Evolutionary conservation across 2,888 invertebrate species (phyloP).

Genomic region (Tiliacea aurago): DNA sequence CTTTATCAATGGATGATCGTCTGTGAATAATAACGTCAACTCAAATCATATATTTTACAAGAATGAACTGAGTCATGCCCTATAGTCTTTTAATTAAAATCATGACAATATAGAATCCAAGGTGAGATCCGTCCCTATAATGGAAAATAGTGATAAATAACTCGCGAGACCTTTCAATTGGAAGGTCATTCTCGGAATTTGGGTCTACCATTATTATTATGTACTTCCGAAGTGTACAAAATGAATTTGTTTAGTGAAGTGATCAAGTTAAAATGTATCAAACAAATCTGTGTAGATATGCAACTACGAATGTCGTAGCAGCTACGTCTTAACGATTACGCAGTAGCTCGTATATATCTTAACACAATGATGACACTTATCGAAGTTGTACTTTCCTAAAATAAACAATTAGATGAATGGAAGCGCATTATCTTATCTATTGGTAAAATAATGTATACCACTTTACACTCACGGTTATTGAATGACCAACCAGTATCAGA

Average conservation of each 20-base stretch:
- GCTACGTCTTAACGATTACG: too few species aligned
- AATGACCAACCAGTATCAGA: too few species aligned
- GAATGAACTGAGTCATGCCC: not conserved
- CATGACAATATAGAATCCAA: conserved; percentile 12
- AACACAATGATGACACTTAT: too few species aligned
- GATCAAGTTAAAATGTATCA: not conserved
- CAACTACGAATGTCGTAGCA: conserved; percentile 11
- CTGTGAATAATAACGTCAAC: not conserved
- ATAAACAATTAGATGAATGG: too few species aligned
- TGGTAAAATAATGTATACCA: too few species aligned
- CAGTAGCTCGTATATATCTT: too few species aligned
- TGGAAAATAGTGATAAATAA: conserved; percentile 29
- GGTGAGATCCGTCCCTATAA: conserved; percentile 18
- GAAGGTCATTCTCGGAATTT: conserved; percentile 11
- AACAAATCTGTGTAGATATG: too few species aligned
- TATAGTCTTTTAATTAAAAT: conserved; percentile 34
- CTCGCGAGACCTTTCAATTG: conserved; percentile 9
- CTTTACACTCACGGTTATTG: too few species aligned
- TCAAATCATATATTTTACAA: not conserved
- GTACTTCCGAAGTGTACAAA: conserved; percentile 4
- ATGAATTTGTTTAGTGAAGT: not conserved
- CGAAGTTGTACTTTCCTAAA: too few species aligned
- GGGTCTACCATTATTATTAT: conserved; percentile 11
- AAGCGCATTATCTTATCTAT: too few species aligned
- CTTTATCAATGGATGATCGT: not conserved